These are phyloP conservation scores for Caenorhabditis latens DNA, from an alignment of 1,140 invertebrate genomes.

Conservation along the genomic window DNA sequence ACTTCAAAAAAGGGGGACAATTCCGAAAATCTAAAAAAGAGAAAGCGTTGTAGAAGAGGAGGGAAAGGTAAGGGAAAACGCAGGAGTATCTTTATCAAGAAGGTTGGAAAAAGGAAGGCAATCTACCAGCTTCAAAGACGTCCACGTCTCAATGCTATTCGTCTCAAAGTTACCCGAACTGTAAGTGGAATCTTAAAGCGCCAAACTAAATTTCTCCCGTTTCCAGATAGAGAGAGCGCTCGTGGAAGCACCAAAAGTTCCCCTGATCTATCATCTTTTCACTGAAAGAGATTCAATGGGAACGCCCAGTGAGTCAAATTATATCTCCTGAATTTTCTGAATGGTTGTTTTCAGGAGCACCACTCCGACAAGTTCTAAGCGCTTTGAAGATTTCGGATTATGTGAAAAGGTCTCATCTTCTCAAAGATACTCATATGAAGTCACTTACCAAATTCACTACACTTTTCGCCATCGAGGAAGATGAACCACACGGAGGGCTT, in stretches of 20 bases:
- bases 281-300: neutral
- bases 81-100: too few relatives aligned
- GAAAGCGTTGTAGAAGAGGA: neutral
- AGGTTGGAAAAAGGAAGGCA: too few relatives aligned
- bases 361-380: neutral
- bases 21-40: neutral
- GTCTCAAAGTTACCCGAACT: slow-evolving; percentile 12
- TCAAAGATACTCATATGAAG: slow-evolving; percentile 11
- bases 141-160: neutral
- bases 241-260: slow-evolving; percentile 1
- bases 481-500: neutral
- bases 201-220: neutral
- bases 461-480: slow-evolving; percentile 30
- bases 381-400: neutral
- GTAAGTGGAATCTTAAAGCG: neutral
- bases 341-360: neutral
- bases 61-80: neutral
- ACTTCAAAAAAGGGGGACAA: neutral
- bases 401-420: slow-evolving; percentile 19
- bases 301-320: slow-evolving; percentile 2
- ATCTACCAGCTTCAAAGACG: neutral
- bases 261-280: slow-evolving; percentile 16
- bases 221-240: slow-evolving; percentile 38
- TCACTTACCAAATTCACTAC: neutral
- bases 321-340: neutral